Base-by-base conservation (phyloP, 2,888 invertebrate species). In the Drosophila recens region DNA sequence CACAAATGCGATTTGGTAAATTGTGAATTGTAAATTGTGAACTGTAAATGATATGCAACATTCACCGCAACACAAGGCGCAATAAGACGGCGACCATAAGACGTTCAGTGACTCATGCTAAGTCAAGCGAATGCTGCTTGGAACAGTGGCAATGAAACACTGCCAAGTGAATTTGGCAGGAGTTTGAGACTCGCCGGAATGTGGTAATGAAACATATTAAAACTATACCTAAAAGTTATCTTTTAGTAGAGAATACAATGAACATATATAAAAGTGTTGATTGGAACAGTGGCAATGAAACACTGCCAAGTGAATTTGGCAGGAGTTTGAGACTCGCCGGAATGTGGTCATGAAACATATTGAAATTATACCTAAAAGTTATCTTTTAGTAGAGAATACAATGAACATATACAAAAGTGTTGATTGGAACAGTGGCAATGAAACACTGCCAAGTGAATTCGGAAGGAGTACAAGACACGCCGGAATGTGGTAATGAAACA, bases 1-100 rank as follows among this genome's bases (percentile, higher is more conserved):
- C 79, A 75, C 53, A 83, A 76, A 27, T 69, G 74, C 56, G 49
- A 72, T 65, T 62, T 56, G 64, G 38, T 20, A 63, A 67, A 69
- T 69, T 62, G 54, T 49, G 45, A 75, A 54, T 64, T 62, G 58
- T 49, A 42, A 77, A 54, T 57, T 49, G 30, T 33, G 15, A 57
- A 65, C 38, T 66, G 59, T 43, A n/a, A 57, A 57, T 56, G 52
- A 67, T 54, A 36, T 45, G 54, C 57, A 62, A 58, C 68, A 58
- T 67, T 69, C 75, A 56, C 56, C 45, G 4, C 49, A 36, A 30
- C 15, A 43, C n/a, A 34, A 23, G 15, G 20, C n/a, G n/a, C 3
- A 20, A n/a, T 34, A 43, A 33, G 13, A 38, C 23, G n/a, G 10
- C 2, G 10, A n/a, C 5, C 15, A 17, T 0, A 4, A 40, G 23